Base-by-base conservation (phyloP, 2,888 invertebrate genomes). In the Drosophila dives region DNA sequence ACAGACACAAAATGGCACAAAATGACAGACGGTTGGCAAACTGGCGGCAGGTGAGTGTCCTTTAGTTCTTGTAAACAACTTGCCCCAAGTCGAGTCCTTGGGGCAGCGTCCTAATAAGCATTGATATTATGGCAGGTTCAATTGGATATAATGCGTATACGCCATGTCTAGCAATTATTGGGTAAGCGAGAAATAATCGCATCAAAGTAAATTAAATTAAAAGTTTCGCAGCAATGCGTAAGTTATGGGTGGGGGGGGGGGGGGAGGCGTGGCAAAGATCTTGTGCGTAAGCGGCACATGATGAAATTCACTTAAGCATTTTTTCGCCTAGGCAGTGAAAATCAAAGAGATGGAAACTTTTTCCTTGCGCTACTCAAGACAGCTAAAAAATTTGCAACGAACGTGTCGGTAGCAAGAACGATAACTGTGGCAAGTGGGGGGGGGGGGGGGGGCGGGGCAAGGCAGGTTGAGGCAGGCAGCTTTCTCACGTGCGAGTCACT, bases 181-280 rank as follows among this genome's bases (percentile, higher is more conserved):
- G 49, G 38, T 60, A 55, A 71, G 69, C 66, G 70, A 56, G 56
- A 77, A 81, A 79, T 85, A 86, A 86, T 86, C 83, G 86, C 80
- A 78, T 81, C 76, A 84, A 80, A 75, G 73, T 72, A 63, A 88
- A 88, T 88, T 80, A 81, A 88, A 88, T 88, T 83, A 89, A 88
- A 88, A 88, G 72, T 89, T 85, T 64, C 76, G 33, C 76, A 68
- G 64, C 77, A 66, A 79, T 82, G 81, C 80, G 78, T 89, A 87
- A 89, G 86, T 89, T n/a, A n/a, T n/a, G n/a, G n/a, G n/a, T n/a
- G 6, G 29, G 5, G 32, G 7, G 29, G 20, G 15, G 15, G 7
- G 15, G 20, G 15, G 26, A n/a, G 29, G 38, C 5, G 26, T 12
- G 38, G 5, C 8, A n/a, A 32, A 17, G 56, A 42, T 56, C n/a